Base-by-base conservation (phyloP, 2,888 invertebrate species). In the Yponomeuta sedellus region DNA sequence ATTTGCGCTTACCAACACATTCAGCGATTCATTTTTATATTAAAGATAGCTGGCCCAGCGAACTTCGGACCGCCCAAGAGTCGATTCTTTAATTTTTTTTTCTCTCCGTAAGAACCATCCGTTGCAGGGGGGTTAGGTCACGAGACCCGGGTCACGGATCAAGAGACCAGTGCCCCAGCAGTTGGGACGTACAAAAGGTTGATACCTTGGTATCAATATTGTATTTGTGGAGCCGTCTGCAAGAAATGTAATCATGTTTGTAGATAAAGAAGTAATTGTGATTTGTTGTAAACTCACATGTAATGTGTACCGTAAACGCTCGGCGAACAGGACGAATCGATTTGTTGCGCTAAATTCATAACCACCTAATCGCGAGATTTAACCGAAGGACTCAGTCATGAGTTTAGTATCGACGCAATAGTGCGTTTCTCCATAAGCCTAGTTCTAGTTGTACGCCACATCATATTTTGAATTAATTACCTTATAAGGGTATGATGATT, bases 271-370 rank as follows among this genome's bases (percentile, higher is more conserved):
- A 12, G 16, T 52, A 34, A 16, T 16, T 59, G 22, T 10, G 25
- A 59, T 59, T 59, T 59, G 25, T 59, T 59, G 59, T 25, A 59
- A 59, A 22, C 59, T 59, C 25, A 59, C 59, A 59, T 59, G 59
- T 59, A 19, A 19, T 59, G 22, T 59, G 25, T 5, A 59, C 59
- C 20, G 25, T 59, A 59, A 59, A 59, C 25, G 10, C 25, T 59
- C 2, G 59, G 25, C 25, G 59, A 5, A 58, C 22, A 20, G 5
- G 59, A 59, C 59, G 59, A 59, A 59, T 59, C 59, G 25, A 4
- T 59, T 59, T 11, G 59, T 22, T 20, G 20, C 20, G 59, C 20
- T 59, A 25, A 20, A 59, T 59, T 59, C 22, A 22, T 20, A 59
- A 22, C 22, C 12, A 25, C 44, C 44, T 22, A 59, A 25, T 25